Evolutionary conservation across 2,888 invertebrate genomes (phyloP).

Genomic region (Acleris literana): DNA sequence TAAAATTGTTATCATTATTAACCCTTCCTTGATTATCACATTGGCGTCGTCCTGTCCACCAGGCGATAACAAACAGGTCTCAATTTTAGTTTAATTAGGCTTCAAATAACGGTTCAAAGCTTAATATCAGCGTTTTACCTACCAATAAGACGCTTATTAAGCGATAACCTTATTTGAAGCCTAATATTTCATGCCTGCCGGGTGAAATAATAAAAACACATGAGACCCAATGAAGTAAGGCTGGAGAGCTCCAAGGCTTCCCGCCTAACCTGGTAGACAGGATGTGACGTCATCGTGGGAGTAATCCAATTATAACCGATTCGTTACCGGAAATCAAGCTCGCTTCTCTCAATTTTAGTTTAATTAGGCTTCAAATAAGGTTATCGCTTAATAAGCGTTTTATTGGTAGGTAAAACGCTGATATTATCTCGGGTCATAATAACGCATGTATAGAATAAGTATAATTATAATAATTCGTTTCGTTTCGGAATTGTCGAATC

Average conservation of each 20-base stretch:
- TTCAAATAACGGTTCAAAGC: slow-evolving; percentile 10
- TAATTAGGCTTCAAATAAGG: neutral
- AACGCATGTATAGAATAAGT: too few species aligned
- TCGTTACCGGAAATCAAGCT: slow-evolving; percentile 1
- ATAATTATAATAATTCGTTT: too few species aligned
- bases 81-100: slow-evolving; percentile 4
- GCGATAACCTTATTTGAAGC: slow-evolving; percentile 3
- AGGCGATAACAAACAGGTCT: slow-evolving; percentile 4
- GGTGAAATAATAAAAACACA: too few species aligned
- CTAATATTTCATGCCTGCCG: too few species aligned
- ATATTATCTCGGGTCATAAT: too few species aligned
- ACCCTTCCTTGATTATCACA: too few species aligned
- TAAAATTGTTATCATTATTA: too few species aligned
- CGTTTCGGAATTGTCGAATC: too few species aligned
- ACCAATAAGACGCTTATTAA: slow-evolving; percentile 13
- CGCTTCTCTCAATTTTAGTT: slow-evolving; percentile 2
- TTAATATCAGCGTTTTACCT: slow-evolving; percentile 13
- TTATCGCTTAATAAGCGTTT: too few species aligned
- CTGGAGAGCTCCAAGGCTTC: neutral
- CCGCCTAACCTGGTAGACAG: neutral
- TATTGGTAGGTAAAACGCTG: too few species aligned
- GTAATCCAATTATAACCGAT: neutral
- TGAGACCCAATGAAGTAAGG: neutral
- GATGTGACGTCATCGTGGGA: neutral
- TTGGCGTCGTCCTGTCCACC: too few species aligned